These are phyloP conservation scores for Protosalanx chinensis DNA, from an alignment of 2,797 vertebrate genomes.

Conservation along the genomic window DNA sequence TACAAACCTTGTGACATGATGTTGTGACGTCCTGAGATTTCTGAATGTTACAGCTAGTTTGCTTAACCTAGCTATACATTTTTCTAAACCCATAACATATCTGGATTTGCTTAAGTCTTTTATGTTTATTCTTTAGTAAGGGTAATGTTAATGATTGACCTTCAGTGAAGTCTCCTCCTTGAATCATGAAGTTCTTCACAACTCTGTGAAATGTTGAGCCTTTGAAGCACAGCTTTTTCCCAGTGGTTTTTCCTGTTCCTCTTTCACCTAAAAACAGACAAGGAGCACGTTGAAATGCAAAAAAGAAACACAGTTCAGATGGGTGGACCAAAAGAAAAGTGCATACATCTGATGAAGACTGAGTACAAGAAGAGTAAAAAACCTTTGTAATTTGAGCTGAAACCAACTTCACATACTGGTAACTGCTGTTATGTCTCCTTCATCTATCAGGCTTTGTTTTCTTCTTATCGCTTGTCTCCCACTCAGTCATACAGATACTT, in stretches of 20 bases:
- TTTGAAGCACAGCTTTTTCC: constrained; percentile 97
- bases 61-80: background rate
- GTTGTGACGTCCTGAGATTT: too few species aligned
- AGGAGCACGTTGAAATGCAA: constrained; percentile 5
- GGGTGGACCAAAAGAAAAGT: background rate
- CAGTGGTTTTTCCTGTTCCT: constrained; percentile 92
- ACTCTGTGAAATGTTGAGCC: constrained; percentile 98
- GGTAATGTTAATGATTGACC: constrained; percentile 63
- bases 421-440: too few species aligned
- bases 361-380: too few species aligned
- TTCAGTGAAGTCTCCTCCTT: constrained; percentile 99
- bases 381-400: too few species aligned
- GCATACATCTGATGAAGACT: too few species aligned
- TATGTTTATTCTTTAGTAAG: background rate
- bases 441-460: too few species aligned
- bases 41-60: too few species aligned
- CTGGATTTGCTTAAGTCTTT: background rate
- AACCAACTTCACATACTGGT: too few species aligned
- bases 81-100: background rate
- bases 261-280: constrained; percentile 82
- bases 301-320: constrained; percentile 11
- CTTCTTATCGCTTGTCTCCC: too few species aligned
- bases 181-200: constrained; percentile 99
- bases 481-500: too few species aligned
- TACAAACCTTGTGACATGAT: too few species aligned